Base-by-base conservation (phyloP, 2,888 invertebrate species). In the Arrhopalites spinosus region DNA sequence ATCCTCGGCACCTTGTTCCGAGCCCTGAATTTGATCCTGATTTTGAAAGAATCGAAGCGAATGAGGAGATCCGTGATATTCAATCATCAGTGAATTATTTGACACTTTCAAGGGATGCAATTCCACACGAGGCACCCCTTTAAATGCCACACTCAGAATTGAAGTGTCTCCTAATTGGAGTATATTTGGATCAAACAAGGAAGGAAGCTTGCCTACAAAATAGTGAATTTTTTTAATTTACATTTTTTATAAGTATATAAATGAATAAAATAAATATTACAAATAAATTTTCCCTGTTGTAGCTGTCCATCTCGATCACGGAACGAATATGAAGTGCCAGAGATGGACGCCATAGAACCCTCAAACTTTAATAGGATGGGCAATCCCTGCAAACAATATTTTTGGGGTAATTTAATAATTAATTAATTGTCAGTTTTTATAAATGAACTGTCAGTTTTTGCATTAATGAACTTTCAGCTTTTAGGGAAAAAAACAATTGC, bases 321-420 rank as follows among this genome's bases (percentile, higher is more conserved):
- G 11, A 61, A 23, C 2, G 68, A 61, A 47, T 74, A 74, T 1
- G 69, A 59, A 3, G 50, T 30, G 13, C 69, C 74, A 27, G 69
- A 53, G 11, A 36, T n/a, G 1, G 53, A 59, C 47, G 61, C 74
- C n/a, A 71, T 2, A 13, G 29, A 56, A 3, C 61, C 68, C 17
- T 68, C 69, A 11, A 67, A 11, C 0, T 20, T 36, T 17, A 74
- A 17, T 2, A 59, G 7, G 1, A 74, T 23, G 17, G 23, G 43
- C 27, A 74, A 47, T 11, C 68, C 68, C 73, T 74, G 30, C 5
- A 68, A 25, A 67, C n/a, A n/a, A n/a, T n/a, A n/a, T n/a, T n/a
- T n/a, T n/a, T n/a, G n/a, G n/a, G n/a, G n/a, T n/a, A n/a, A n/a
- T n/a, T n/a, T n/a, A n/a, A n/a, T n/a, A n/a, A n/a, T n/a, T n/a